Evolutionary conservation across 2,888 invertebrate genomes (phyloP).

Genomic region (Ochropleura plecta): DNA sequence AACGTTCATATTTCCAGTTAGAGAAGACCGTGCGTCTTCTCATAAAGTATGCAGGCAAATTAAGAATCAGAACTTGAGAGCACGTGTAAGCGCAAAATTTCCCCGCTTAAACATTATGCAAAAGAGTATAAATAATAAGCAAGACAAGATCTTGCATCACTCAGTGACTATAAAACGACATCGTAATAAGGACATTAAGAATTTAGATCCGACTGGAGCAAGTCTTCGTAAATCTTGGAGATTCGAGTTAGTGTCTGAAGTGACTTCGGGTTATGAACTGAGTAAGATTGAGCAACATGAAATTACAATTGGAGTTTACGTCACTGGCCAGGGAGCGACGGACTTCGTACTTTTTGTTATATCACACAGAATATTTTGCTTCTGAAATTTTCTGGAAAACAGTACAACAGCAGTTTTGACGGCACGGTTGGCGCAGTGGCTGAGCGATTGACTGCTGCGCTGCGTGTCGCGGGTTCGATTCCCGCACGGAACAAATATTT

Average conservation of each 20-base stretch:
- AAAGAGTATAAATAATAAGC: constrained; percentile 41
- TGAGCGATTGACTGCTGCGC: too few species aligned
- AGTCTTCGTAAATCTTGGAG: constrained; percentile 58
- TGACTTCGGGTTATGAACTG: constrained; percentile 56
- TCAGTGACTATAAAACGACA: constrained; percentile 50
- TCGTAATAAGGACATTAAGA: constrained; percentile 59
- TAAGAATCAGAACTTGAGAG: constrained; percentile 14
- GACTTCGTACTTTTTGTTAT: constrained; percentile 36
- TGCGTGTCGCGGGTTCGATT: too few species aligned
- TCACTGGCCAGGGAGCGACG: constrained; percentile 1
- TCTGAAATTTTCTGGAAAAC: background rate
- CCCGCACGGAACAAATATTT: too few species aligned
- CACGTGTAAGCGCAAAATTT: constrained; percentile 10
- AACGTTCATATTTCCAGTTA: background rate
- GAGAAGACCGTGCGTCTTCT: background rate
- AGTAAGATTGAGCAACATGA: constrained; percentile 65
- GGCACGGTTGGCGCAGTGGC: too few species aligned
- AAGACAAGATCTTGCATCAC: constrained; percentile 27
- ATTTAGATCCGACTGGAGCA: constrained; percentile 42
- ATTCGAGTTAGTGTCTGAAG: constrained; percentile 50
- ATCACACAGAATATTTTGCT: constrained; percentile 12
- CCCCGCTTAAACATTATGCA: constrained; percentile 21
- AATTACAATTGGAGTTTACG: constrained; percentile 65
- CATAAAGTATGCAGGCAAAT: constrained; percentile 2
- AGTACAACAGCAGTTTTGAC: too few species aligned